These are phyloP conservation scores for Notodromas monacha DNA, from an alignment of 2,888 invertebrate species.

Conservation along the genomic window DNA sequence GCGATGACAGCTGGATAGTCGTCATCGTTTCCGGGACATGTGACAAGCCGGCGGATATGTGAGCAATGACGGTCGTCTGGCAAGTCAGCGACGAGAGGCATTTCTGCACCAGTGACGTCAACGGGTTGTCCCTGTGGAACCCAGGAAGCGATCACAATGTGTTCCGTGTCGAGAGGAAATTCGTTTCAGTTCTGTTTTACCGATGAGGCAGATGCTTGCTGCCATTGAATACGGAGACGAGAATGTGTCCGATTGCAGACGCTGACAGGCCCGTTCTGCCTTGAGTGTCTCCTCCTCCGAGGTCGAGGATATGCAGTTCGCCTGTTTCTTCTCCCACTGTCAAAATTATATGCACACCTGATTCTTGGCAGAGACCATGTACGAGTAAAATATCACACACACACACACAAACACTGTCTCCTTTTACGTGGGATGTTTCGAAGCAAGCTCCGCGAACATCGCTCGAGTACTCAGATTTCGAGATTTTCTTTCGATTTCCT, in stretches of 20 bases:
- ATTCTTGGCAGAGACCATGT: too few species aligned
- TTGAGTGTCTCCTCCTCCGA: constrained; percentile 54
- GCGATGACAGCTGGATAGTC: constrained; percentile 69
- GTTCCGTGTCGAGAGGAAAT: too few species aligned
- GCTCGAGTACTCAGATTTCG: too few species aligned
- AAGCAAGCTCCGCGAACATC: too few species aligned
- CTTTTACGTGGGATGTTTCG: too few species aligned
- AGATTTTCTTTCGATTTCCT: too few species aligned
- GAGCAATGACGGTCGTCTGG: constrained; percentile 80
- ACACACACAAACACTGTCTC: too few species aligned
- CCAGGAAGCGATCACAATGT: too few species aligned
- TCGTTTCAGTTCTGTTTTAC: constrained; percentile 16
- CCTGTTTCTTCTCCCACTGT: constrained; percentile 78
- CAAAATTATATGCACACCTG: too few species aligned
- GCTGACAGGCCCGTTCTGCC: constrained; percentile 50
- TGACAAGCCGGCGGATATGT: constrained; percentile 50
- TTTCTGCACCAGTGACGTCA: constrained; percentile 71
- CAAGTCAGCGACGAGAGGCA: constrained; percentile 72
- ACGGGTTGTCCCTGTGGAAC: constrained; percentile 45
- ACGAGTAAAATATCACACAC: too few species aligned
- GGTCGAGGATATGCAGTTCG: constrained; percentile 72
- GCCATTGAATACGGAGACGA: constrained; percentile 79
- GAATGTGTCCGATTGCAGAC: constrained; percentile 74
- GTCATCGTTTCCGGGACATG: constrained; percentile 76
- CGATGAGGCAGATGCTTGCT: constrained; percentile 76